Base-by-base conservation (phyloP, 1,140 invertebrate genomes). In the Berghia stephanieae region DNA sequence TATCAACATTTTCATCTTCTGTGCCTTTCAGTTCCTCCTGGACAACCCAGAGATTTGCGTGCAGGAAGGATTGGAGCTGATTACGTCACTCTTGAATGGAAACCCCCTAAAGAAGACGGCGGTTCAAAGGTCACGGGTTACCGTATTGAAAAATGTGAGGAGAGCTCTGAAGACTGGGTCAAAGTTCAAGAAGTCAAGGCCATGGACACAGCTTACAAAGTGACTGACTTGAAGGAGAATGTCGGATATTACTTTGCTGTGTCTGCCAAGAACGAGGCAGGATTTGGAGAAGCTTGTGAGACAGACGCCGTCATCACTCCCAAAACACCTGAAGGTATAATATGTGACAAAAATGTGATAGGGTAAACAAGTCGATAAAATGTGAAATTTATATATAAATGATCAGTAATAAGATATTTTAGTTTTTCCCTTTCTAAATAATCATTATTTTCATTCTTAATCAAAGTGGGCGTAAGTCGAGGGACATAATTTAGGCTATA, bases 211-310 rank as follows among this genome's bases (percentile, higher is more conserved):
- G 77, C 78, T 21, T 94, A 97, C 81, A 98, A 93, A 75, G 97
- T 99, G 86, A 95, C 96, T 72, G 94, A 96, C 80, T 96, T 99
- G 24, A 93, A 94, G 73, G 95, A 97, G 67, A 79, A 78, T 74
- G 96, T 98, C 85, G 96, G 98, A 89, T 99, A 99, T 85, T 92
- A 96, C 82, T 99, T 99, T 92, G 92, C 97, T 78, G 93, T 99
- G 3, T 95, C 96, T 92, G 98, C 98, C 21, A 96, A 95, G 34
- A 99, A 99, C 90, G 96, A 98, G 66, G 98, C 98, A 85, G 98
- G 98, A 31, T 95, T 96, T 89, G 96, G 97, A 84, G 93, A 95
- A 72, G 94, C 96, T 6, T 96, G 86, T 95, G 95, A 40, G 90
- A 92, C 97, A 95, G 1, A 94, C 21, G 92, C 92, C 21, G 93